Evolutionary conservation across 2,113 vertebrate genomes (phyloP), one percentile per base, ranked within the genome.

Genomic region (Epinephelus lanceolatus): DNA sequence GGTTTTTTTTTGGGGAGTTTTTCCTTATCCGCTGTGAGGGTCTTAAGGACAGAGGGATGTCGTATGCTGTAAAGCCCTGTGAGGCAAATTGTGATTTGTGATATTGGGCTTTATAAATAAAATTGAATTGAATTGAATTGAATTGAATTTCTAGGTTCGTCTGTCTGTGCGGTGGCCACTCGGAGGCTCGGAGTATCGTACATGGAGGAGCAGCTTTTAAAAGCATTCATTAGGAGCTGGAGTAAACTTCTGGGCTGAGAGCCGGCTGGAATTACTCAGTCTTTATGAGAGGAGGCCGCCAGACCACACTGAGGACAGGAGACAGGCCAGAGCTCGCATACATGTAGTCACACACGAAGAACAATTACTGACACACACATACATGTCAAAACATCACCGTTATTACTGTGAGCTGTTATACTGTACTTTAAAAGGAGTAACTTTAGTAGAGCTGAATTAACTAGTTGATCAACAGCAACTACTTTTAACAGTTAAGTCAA

Each of bases 201-300:
- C 53, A 69, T 5, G n/a, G 33, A 61, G 66, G 56, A 70, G 71
- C 71, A 80, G 73, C 71, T 42, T 66, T 83, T 83, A 27, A 86
- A 89, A 78, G 53, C 76, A 47, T 88, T 88, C 52, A 83, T 82
- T 85, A 80, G 76, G 25, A 75, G 68, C 75, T 80, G 79, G 87
- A 81, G 53, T 87, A 74, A 85, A 87, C 76, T 83, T 81, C 68
- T 65, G 76, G 59, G 45, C 73, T 69, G 78, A 69, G 63, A 80
- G 30, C 42, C 57, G 19, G 62, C 69, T 89, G 87, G 86, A 90
- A 83, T 75, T 19, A 81, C 78, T 90, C 53, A 2, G 62, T 73
- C 59, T 89, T 86, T 85, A 80, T 73, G 89, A 74, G 51, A 62
- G 45, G 25, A 70, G 59, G 21, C 53, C 10, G 42, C 49, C 42